Evolutionary conservation across 2,888 invertebrate genomes (phyloP), one percentile per base, ranked within the genome.

Genomic region (Leptopilina myrica): DNA sequence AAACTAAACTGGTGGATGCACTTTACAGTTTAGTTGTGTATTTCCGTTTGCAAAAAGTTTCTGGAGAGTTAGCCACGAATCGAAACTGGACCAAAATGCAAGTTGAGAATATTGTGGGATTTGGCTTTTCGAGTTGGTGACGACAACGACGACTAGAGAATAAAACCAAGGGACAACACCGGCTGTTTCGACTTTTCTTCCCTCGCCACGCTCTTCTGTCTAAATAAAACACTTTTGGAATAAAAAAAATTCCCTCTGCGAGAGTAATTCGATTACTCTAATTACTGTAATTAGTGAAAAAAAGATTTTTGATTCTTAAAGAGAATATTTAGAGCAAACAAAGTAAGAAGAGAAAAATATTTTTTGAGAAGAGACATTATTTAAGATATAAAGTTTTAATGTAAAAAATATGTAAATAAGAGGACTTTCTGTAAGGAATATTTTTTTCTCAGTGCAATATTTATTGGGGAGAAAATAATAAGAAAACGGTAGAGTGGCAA

Each of bases 71-170:
- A 33, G 33, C 73, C 73, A 33, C 53, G 73, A 73, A 56, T 56
- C 73, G 56, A 73, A 73, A 73, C 53, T 73, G 73, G 73, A 73
- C 56, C 73, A n/a, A 73, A 73, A 73, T 56, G 73, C 73, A 73
- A 73, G 73, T 73, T 56, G 73, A 20, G 56, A 49, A 33, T 73
- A 56, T 73, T 73, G 73, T 73, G 73, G 73, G 56, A 73, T 73
- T 73, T 73, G 73, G 73, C 73, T 73, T 73, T 73, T 73, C 73
- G 26, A 69, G 69, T 69, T 73, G 56, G 73, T 53, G n/a, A n/a
- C n/a, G n/a, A n/a, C n/a, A n/a, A n/a, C n/a, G 73, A 73, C 73
- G 73, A 33, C 53, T n/a, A 49, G 3, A 40, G 73, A 26, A 73
- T 73, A 73, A 73, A 73, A 73, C 73, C n/a, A 43, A 43, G 43